A percentile compares a stretch with the other conserved stretches of the same genome.
These are phyloP conservation scores for Heptranchias perlo DNA, from an alignment of 2,113 vertebrate genomes.

Conservation along the genomic window DNA sequence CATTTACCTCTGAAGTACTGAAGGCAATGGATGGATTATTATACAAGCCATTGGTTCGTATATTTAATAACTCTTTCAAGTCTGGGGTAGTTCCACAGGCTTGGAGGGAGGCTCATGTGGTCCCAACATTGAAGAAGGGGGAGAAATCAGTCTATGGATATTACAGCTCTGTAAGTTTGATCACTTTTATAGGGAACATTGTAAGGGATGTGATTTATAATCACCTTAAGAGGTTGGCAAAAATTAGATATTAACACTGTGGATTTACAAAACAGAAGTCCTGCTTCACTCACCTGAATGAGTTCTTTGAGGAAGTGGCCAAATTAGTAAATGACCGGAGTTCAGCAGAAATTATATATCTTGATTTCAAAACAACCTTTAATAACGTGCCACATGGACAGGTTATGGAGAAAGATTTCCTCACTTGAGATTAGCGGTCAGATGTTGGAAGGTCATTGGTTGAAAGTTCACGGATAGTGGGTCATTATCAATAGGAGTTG, in stretches of 20 bases:
- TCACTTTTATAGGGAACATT: background rate
- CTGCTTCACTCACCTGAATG: background rate
- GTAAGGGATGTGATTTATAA: background rate
- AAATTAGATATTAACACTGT: background rate
- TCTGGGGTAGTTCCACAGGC: background rate
- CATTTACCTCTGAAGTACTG: background rate
- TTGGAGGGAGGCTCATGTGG: background rate
- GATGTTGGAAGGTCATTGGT: background rate
- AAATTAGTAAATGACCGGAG: background rate
- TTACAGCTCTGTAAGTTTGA: background rate
- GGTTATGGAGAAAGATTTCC: no score
- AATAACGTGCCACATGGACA: background rate
- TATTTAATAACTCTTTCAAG: background rate
- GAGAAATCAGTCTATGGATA: background rate
- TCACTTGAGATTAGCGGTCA: background rate
- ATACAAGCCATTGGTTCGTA: no score
- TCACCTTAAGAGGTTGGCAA: background rate
- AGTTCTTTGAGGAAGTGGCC: background rate
- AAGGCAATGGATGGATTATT: background rate
- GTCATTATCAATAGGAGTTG: background rate
- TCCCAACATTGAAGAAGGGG: background rate
- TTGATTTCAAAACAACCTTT: background rate
- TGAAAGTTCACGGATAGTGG: background rate
- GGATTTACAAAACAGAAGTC: background rate
- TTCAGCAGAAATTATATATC: background rate